These are phyloP conservation scores for Achatina immaculata DNA, from an alignment of 1,140 invertebrate species.

Conservation along the genomic window DNA sequence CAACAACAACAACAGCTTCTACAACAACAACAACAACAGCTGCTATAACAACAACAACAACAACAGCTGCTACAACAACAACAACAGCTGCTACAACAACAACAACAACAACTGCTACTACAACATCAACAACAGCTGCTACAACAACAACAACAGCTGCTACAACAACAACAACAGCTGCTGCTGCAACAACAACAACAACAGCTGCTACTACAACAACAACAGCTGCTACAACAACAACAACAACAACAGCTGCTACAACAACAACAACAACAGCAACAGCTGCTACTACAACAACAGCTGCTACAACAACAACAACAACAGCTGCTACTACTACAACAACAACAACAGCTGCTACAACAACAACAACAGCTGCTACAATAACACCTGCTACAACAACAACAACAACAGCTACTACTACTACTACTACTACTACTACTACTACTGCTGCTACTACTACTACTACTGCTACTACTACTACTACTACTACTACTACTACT, in stretches of 20 bases:
- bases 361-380: constrained; percentile 15
- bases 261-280: constrained; percentile 1
- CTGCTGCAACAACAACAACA: not conserved
- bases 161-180: constrained; percentile 17
- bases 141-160: not conserved
- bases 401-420: constrained; percentile 2
- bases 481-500: not conserved
- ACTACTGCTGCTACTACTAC: not conserved
- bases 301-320: constrained; percentile 24
- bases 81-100: not conserved
- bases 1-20: constrained; percentile 16
- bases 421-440: not conserved
- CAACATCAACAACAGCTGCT: not conserved
- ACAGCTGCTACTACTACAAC: constrained; percentile 35
- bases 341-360: constrained; percentile 25
- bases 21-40: not conserved
- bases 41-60: no score
- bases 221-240: not conserved
- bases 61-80: not conserved
- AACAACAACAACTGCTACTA: not conserved
- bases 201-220: not conserved
- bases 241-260: constrained; percentile 12
- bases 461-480: not conserved
- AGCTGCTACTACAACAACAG: constrained; percentile 28
- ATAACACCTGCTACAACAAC: constrained; percentile 10